Conservation (phyloP, 2,888 invertebrate genomes). For the Apantesis nais region DNA sequence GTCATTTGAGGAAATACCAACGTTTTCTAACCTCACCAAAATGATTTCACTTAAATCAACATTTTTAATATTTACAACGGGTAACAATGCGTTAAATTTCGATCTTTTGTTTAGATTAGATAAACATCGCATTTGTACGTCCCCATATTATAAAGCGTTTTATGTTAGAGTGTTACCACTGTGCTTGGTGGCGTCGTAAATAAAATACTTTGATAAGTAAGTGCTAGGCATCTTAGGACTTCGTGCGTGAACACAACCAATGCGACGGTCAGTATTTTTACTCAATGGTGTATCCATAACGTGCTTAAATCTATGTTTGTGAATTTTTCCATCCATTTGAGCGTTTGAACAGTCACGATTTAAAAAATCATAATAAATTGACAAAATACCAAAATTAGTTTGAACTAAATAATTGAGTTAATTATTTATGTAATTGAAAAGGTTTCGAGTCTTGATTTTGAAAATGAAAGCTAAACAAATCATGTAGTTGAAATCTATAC, state of each 20-base stretch:
- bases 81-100: conserved; percentile 34
- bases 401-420: conserved; percentile 27
- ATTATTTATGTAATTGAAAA: not conserved
- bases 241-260: conserved; percentile 8
- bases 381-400: too few species aligned
- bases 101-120: conserved; percentile 36
- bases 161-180: conserved; percentile 9
- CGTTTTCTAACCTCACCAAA: conserved; percentile 55
- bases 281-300: conserved; percentile 4
- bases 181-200: not conserved
- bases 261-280: conserved; percentile 9
- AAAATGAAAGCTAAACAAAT: not conserved
- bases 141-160: conserved; percentile 10
- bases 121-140: conserved; percentile 15
- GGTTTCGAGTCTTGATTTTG: not conserved
- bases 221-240: not conserved
- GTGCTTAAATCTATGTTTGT: conserved; percentile 8
- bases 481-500: not conserved
- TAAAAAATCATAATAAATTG: not conserved
- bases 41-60: conserved; percentile 51
- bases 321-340: conserved; percentile 9
- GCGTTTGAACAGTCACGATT: conserved; percentile 10
- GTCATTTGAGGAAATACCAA: conserved; percentile 64
- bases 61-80: conserved; percentile 27
- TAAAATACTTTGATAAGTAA: conserved; percentile 10